These are phyloP conservation scores for Cheilinus undulatus DNA, from an alignment of 2,113 vertebrate species.

Conservation along the genomic window DNA sequence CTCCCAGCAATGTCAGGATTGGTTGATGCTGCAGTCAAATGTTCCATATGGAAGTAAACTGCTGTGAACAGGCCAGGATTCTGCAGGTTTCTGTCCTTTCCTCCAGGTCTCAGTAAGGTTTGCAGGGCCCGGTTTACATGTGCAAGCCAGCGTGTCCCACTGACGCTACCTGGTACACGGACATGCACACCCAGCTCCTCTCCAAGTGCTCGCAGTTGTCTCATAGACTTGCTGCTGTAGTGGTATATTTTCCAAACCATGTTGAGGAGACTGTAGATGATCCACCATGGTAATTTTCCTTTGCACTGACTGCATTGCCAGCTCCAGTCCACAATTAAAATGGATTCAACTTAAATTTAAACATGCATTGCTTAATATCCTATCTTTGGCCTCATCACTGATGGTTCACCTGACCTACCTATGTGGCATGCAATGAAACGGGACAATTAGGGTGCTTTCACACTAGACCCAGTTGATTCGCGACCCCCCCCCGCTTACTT, in stretches of 20 bases:
- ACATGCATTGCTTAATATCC: not conserved
- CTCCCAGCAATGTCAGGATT: constrained; percentile 1
- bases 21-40: not conserved
- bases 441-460: too few relatives aligned
- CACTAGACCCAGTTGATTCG: too few relatives aligned
- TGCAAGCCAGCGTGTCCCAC: not conserved
- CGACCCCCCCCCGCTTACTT: too few relatives aligned
- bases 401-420: constrained; percentile 26
- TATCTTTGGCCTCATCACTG: too few relatives aligned
- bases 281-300: not conserved
- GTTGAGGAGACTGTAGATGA: not conserved
- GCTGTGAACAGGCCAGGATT: not conserved
- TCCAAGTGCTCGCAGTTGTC: too few relatives aligned
- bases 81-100: too few relatives aligned
- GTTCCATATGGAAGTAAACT: not conserved
- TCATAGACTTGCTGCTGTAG: not conserved
- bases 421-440: constrained; percentile 43
- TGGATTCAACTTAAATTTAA: not conserved
- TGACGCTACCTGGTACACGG: not conserved
- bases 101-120: not conserved
- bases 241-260: not conserved
- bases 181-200: not conserved
- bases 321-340: not conserved
- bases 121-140: not conserved
- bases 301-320: not conserved